A percentile compares a stretch with the other conserved stretches of the same genome.
Conservation (phyloP, 2,888 invertebrate species). For the Plusia festucae region DNA sequence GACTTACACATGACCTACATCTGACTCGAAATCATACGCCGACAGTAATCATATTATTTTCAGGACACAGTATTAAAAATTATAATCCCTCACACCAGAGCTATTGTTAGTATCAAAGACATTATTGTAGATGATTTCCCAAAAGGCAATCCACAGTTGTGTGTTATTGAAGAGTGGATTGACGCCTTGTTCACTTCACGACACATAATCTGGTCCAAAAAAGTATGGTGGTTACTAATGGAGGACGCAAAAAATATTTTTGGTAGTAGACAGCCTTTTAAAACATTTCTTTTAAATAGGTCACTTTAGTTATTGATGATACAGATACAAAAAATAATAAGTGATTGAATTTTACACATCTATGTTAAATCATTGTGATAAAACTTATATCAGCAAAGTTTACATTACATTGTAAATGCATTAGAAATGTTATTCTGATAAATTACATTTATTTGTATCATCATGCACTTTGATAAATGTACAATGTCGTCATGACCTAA, state of each 20-base stretch:
- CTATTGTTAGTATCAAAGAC: constrained; percentile 20
- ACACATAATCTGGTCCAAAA: not conserved
- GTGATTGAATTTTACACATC: too few relatives aligned
- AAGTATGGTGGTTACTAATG: not conserved
- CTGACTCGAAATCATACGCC: constrained; percentile 8
- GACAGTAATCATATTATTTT: constrained; percentile 17
- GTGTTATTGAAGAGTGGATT: constrained; percentile 1
- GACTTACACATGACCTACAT: not conserved
- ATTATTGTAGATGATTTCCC: constrained; percentile 35
- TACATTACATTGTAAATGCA: too few relatives aligned
- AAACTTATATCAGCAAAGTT: too few relatives aligned
- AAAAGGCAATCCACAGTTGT: constrained; percentile 15
- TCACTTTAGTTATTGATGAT: too few relatives aligned
- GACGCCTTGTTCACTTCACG: constrained; percentile 9
- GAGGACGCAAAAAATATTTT: not conserved
- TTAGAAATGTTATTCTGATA: not conserved
- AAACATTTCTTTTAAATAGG: too few relatives aligned
- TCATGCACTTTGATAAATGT: not conserved
- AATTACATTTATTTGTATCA: too few relatives aligned
- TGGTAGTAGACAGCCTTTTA: too few relatives aligned
- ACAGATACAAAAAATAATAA: too few relatives aligned
- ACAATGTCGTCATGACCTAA: not conserved
- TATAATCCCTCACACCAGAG: constrained; percentile 14
- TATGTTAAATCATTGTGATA: too few relatives aligned
- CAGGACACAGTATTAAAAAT: constrained; percentile 11